A percentile compares a stretch with the other conserved stretches of the same genome.
Evolutionary conservation across 2,797 vertebrate species (phyloP).

Genomic region (Prunella strophiata): DNA sequence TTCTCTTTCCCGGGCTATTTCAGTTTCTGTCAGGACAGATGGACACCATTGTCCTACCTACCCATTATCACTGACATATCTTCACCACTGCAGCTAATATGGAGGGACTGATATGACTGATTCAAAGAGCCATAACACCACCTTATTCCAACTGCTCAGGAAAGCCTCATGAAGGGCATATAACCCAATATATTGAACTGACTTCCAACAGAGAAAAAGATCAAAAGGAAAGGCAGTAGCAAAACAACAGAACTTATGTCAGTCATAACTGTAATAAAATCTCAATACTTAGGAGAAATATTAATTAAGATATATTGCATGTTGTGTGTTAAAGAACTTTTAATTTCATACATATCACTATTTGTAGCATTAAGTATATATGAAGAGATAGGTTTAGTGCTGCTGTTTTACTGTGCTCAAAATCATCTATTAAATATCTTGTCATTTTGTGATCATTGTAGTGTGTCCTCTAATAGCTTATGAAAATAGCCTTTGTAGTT

Average conservation of each 20-base stretch:
- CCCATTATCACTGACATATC: rapidly evolving
- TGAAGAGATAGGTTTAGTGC: not conserved
- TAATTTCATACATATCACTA: not conserved
- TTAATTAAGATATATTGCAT: not conserved
- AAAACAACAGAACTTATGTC: not conserved
- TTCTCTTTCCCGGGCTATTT: not conserved
- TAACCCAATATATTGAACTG: not conserved
- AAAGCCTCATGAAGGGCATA: not conserved
- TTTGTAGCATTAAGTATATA: not conserved
- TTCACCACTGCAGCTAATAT: not conserved
- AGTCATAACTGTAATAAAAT: not conserved
- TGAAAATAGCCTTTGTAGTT: not conserved
- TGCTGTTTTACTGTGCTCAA: not conserved
- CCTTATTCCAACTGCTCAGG: not conserved
- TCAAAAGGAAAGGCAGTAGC: not conserved
- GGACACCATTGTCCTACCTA: not conserved
- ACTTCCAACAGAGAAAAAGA: not conserved
- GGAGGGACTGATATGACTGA: not conserved
- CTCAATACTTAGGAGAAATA: not conserved
- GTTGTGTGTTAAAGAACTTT: not conserved
- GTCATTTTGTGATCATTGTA: not conserved
- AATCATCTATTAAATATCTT: not conserved
- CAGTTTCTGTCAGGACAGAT: not conserved
- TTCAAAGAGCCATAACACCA: not conserved
- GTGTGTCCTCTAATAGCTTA: not conserved